Percentiles rank a stretch among this genome's conserved stretches.
These are phyloP conservation scores for Mustelus asterias DNA, from an alignment of 2,113 vertebrate species.

Conservation along the genomic window DNA sequence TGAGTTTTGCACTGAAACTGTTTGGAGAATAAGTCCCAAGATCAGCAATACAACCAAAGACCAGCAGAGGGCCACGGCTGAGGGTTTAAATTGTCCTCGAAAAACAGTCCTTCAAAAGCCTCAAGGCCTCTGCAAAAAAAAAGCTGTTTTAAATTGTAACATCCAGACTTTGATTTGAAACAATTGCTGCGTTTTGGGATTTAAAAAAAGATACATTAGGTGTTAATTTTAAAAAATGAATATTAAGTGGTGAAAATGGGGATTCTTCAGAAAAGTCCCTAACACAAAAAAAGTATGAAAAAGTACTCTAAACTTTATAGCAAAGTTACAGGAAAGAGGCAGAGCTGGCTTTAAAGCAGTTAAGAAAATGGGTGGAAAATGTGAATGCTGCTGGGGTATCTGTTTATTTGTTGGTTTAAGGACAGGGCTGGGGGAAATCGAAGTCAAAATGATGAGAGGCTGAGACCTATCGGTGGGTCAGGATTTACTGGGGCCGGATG, in stretches of 20 bases:
- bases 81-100: not conserved
- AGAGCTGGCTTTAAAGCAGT: not conserved
- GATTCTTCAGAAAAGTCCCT: not conserved
- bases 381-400: not conserved
- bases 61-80: not conserved
- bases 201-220: not conserved
- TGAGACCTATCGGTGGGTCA: too few species aligned
- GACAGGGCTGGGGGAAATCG: not conserved
- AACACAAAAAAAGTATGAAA: not conserved
- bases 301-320: not conserved
- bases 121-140: not conserved
- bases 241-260: not conserved
- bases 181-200: not conserved
- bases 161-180: not conserved
- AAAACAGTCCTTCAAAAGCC: not conserved
- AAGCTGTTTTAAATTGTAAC: not conserved
- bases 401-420: not conserved
- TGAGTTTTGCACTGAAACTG: too few species aligned
- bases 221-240: not conserved
- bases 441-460: not conserved
- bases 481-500: not conserved
- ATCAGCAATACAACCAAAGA: not conserved
- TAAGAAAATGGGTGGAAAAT: not conserved
- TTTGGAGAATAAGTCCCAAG: too few species aligned
- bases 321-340: not conserved